phyloP scores from a whole-genome alignment of 2,888 invertebrate species.

The Cecidostiba fungosa region DNA sequence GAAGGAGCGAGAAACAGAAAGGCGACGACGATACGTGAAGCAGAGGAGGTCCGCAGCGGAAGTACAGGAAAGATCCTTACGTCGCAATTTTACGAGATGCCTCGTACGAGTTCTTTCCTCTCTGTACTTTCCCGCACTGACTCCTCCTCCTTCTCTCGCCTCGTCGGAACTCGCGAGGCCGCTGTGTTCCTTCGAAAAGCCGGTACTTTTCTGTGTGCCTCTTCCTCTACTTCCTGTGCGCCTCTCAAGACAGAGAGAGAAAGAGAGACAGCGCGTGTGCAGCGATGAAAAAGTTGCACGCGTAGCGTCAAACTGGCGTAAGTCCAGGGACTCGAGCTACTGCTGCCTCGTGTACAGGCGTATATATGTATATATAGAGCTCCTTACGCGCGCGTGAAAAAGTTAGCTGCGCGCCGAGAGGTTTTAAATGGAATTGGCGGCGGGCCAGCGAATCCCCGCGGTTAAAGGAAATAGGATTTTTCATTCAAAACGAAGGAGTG shows the following conservation, averaged over 20 bases:
- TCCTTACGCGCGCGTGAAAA: constrained; percentile 40
- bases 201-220: constrained; percentile 7
- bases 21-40: not conserved
- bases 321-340: constrained; percentile 68
- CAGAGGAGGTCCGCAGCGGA: constrained; percentile 39
- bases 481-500: constrained; percentile 70
- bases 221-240: constrained; percentile 20
- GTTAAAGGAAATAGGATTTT: constrained; percentile 72
- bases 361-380: too few species aligned
- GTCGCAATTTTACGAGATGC: constrained; percentile 63
- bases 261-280: not conserved
- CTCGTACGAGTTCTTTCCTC: constrained; percentile 26
- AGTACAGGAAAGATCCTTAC: constrained; percentile 60
- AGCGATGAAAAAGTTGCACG: constrained; percentile 49
- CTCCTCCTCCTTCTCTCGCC: not conserved
- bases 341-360: not conserved
- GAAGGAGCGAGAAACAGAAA: not conserved
- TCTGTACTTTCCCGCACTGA: not conserved
- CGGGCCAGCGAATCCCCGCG: constrained; percentile 68
- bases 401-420: constrained; percentile 57
- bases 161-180: not conserved
- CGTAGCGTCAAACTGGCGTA: constrained; percentile 68
- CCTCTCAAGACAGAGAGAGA: too few species aligned
- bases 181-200: not conserved
- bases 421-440: constrained; percentile 72